Base-by-base conservation (phyloP, 2,797 vertebrate genomes). In the Mus minutoides region DNA sequence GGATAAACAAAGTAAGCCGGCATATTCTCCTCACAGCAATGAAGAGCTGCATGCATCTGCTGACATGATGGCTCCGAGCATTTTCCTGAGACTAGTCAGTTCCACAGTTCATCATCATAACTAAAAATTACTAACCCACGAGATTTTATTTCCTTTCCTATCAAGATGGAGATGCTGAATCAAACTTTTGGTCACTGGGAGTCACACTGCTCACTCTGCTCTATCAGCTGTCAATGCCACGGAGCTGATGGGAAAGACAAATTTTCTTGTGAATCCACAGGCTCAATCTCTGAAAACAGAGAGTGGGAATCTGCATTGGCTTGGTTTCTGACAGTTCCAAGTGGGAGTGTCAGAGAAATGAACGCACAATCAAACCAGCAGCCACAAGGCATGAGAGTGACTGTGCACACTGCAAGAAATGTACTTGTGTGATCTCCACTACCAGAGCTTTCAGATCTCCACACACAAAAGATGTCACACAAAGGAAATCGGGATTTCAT, bases 261-360 rank as follows among this genome's bases (percentile, higher is more conserved):
- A 67, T 31, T 67, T 31, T 31, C 62, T 4, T 14, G 4, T 16
- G 13, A 67, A 34, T 31, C 31, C 64, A 67, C 64, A 34, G 64
- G 64, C 64, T 67, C 29, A 2, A 4, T 67, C 64, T 94, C 64
- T 96, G 79, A 92, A 95, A 97, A 84, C 76, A 93, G 49, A 94
- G n/a, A 82, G 76, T 95, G 79, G 67, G 71, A 88, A 85, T 75
- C 83, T 62, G 80, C 37, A 88, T 85, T 95, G 88, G 87, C 78
- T 94, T 76, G 49, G 86, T 76, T 97, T 94, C 94, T 86, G 91
- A 90, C 91, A 90, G 73, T 75, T 89, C 64, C 49, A 78, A 90
- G 97, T 88, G 67, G 92, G 89, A 96, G 83, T 85, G 64, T 85
- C 46, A 78, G 86, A 90, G 80, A 95, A 94, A 94, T 75, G 90